Base-by-base conservation (phyloP, 2,113 vertebrate species). In the Phaethon lepturus region DNA sequence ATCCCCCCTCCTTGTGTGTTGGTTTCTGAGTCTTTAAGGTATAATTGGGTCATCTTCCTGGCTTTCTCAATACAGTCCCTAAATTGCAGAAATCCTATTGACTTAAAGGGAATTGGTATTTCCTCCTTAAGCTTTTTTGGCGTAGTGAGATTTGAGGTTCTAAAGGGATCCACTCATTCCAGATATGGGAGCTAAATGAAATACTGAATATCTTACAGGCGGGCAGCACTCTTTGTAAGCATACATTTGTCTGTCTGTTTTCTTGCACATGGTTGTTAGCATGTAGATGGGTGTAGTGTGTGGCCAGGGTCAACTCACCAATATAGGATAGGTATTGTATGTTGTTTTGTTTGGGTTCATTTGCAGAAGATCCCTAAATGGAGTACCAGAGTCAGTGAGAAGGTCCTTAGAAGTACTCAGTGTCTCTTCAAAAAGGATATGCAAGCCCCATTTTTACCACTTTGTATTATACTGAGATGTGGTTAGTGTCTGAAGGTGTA, bases 241-340 rank as follows among this genome's bases (percentile, higher is more conserved):
- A 15, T 74, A 5, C 4, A 3, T 26, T 66, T 68, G 17, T 2
- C 0, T 11, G 6, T 42, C 10, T 53, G 26, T 78, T 69, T 35
- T 33, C 56, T 78, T 67, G 38, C 16, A 33, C 1, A 0, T 15
- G 17, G 7, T 23, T 71, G 33, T 74, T 78, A 78, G 4, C 20
- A 15, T 3, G 1, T 35, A 49, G 22, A 15, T 66, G 25, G 24
- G 4, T 60, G 7, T 64, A 23, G 15, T 29, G 5, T 69, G 45
- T 40, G n/a, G 4, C 19, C 9, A 24, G 23, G 12, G 18, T 64
- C 16, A 82, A 24, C 18, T 22, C 16, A 11, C 24, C 29, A 49
- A 2, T 67, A 45, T 12, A 55, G 29, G 15, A 60, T 16, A 33
- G 9, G 3, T 73, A 33, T 29, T 71, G 6, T 33, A 35, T 3